Conservation (phyloP, 2,797 vertebrate species). For the Diglossa cyanea region DNA sequence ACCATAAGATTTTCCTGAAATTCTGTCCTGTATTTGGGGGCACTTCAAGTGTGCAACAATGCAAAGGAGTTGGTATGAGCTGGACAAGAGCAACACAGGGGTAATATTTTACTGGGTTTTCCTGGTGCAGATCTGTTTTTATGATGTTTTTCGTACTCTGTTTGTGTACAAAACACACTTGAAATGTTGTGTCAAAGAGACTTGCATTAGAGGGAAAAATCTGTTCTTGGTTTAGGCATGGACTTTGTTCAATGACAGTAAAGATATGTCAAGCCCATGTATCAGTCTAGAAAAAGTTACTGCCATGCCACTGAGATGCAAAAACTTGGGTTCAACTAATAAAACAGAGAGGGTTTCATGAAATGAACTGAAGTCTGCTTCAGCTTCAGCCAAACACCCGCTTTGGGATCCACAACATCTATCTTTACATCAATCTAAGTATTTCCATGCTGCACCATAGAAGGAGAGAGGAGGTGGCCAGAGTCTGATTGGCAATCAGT, state of each 20-base stretch:
- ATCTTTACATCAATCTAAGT: background rate
- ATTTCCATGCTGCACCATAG: background rate
- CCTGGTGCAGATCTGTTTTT: background rate
- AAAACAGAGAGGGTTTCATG: background rate
- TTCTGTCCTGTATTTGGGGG: background rate
- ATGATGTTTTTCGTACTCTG: background rate
- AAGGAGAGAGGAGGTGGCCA: background rate
- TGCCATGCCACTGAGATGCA: background rate
- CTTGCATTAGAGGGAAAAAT: background rate
- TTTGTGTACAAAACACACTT: background rate
- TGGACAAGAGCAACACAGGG: background rate
- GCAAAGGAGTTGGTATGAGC: background rate
- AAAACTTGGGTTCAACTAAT: background rate
- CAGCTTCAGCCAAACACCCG: background rate
- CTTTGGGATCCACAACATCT: background rate
- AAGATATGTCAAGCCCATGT: background rate
- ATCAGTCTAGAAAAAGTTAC: background rate
- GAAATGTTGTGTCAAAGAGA: background rate
- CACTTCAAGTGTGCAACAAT: background rate
- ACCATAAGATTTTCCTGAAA: background rate
- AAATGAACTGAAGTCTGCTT: background rate
- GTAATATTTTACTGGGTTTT: background rate
- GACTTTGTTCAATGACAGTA: background rate
- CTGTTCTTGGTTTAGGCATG: background rate
- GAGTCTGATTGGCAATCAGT: background rate